Percentiles rank a stretch among this genome's conserved stretches.
These are phyloP conservation scores for Prunella strophiata DNA, from an alignment of 2,797 vertebrate species.

Conservation along the genomic window DNA sequence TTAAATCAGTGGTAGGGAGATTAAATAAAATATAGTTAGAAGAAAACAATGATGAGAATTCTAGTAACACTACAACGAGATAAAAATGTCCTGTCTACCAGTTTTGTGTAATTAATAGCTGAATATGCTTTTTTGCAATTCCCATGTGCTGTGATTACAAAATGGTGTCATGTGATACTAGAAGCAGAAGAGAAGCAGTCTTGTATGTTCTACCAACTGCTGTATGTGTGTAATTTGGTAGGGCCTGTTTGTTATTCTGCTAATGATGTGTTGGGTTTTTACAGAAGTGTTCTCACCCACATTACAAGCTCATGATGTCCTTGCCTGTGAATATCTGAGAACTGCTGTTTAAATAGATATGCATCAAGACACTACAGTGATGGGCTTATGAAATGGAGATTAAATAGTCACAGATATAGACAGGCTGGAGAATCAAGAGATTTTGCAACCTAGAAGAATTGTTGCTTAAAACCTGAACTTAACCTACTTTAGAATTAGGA, in stretches of 20 bases:
- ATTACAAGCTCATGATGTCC: not conserved
- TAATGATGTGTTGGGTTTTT: not conserved
- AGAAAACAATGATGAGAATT: not conserved
- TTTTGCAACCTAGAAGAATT: conserved; percentile 19
- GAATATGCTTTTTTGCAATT: not conserved
- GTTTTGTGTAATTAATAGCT: not conserved
- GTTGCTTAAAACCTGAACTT: conserved; percentile 27
- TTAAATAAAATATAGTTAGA: not conserved
- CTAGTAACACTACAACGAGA: not conserved
- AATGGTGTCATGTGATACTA: not conserved
- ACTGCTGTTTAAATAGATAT: conserved; percentile 21
- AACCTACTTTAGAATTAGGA: not conserved
- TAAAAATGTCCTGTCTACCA: not conserved
- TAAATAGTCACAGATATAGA: not conserved
- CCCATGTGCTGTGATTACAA: not conserved
- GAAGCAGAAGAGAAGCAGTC: not conserved
- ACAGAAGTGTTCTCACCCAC: conserved; percentile 2
- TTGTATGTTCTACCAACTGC: not conserved
- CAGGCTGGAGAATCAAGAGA: not conserved
- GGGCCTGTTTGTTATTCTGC: not conserved
- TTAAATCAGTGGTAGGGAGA: not conserved
- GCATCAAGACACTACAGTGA: not conserved
- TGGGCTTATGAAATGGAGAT: not conserved
- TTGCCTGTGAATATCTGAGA: not conserved
- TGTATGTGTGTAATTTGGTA: not conserved